Evolutionary conservation across 2,888 invertebrate species (phyloP).

Genomic region (Globia sparganii): DNA sequence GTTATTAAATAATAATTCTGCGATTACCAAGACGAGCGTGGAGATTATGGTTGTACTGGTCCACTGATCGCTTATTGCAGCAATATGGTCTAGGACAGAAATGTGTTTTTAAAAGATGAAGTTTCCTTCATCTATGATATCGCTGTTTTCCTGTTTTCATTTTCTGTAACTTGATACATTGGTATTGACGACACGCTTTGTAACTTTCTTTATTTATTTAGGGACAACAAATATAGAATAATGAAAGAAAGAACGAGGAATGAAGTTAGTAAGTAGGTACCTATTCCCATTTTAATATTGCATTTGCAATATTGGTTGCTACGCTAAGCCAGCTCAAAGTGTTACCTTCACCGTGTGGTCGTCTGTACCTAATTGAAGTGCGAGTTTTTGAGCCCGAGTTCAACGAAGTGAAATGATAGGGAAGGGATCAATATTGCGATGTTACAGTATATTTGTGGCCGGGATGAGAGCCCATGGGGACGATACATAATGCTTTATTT

Average conservation of each 20-base stretch:
- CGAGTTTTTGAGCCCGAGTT: conserved; percentile 22
- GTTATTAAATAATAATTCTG: conserved; percentile 42
- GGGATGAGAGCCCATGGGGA: conserved; percentile 1
- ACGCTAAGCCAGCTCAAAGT: not conserved
- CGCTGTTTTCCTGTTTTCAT: not conserved
- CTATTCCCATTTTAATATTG: not conserved
- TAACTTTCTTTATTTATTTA: not conserved
- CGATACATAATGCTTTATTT: not conserved
- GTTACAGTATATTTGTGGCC: conserved; percentile 25
- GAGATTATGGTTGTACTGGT: conserved; percentile 13
- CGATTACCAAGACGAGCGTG: conserved; percentile 15
- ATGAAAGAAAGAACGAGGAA: no score
- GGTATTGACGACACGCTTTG: not conserved
- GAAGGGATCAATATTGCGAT: conserved; percentile 32
- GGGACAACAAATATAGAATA: no score
- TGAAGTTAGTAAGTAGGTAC: not conserved
- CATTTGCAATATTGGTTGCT: not conserved
- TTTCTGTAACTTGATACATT: not conserved
- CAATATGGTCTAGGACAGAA: conserved; percentile 19
- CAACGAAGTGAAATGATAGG: conserved; percentile 35
- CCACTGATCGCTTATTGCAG: conserved; percentile 13
- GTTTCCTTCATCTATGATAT: not conserved
- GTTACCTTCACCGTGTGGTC: not conserved
- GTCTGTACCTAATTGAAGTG: conserved; percentile 12
- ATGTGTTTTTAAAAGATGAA: conserved; percentile 12